These are phyloP conservation scores for Umimayanthus kanabou DNA, from an alignment of 92 coral and sea anemone species.

Conservation along the genomic window DNA sequence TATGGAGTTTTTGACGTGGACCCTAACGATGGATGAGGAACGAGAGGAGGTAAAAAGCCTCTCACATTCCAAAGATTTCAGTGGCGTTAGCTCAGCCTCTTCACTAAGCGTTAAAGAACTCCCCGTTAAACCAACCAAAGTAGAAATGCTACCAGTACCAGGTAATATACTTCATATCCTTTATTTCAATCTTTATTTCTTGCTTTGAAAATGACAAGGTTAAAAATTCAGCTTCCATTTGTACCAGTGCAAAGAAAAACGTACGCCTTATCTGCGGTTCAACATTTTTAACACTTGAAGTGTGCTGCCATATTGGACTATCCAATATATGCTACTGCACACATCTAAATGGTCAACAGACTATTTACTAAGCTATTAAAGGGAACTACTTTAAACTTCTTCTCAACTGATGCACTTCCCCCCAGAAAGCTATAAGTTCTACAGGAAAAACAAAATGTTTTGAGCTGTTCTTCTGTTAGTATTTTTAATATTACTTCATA, in stretches of 20 bases:
- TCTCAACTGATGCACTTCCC: not conserved
- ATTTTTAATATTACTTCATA: not conserved
- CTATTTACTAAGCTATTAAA: no score
- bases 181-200: not conserved
- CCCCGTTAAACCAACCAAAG: not conserved
- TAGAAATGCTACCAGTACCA: constrained; percentile 11
- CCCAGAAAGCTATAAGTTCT: not conserved
- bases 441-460: not conserved
- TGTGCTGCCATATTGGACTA: not conserved
- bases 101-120: not conserved
- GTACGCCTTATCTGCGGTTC: not conserved
- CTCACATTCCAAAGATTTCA: constrained; percentile 26
- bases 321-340: not conserved
- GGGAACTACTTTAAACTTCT: not conserved
- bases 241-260: not conserved
- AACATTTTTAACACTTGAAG: not conserved
- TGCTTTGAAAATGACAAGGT: not conserved
- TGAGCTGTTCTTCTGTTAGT: not conserved
- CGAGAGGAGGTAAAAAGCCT: not conserved
- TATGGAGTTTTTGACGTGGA: constrained; percentile 21
- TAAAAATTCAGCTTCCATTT: constrained; percentile 4
- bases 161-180: constrained; percentile 8
- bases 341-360: no score
- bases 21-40: constrained; percentile 14
- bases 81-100: not conserved